A percentile compares a stretch with the other conserved stretches of the same genome.
Evolutionary conservation across 2,888 invertebrate species (phyloP).

Genomic region (Dendrolimus houi): DNA sequence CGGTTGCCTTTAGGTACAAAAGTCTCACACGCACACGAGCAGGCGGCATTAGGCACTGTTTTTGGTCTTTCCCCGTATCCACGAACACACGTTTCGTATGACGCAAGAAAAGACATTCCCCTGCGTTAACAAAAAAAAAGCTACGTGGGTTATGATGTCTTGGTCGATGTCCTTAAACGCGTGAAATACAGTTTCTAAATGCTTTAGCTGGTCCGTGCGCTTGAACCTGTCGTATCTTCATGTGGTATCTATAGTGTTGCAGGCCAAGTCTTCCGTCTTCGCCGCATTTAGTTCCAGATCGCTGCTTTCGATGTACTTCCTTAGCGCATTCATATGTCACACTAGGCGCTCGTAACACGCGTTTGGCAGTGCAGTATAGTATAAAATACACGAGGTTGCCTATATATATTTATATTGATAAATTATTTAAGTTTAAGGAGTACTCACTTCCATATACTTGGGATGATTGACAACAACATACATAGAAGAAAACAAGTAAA

Average conservation of each 20-base stretch:
- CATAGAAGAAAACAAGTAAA: conserved; percentile 52
- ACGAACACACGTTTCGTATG: too few relatives aligned
- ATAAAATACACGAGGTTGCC: conserved; percentile 55
- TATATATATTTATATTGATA: conserved; percentile 11
- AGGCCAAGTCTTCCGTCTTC: background rate
- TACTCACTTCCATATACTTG: conserved; percentile 53
- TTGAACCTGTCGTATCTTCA: too few relatives aligned
- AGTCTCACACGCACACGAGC: too few relatives aligned
- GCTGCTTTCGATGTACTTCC: background rate
- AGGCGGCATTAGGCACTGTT: too few relatives aligned
- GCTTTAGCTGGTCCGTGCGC: too few relatives aligned
- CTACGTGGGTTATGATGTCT: too few relatives aligned
- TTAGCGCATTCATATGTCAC: background rate
- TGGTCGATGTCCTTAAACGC: too few relatives aligned
- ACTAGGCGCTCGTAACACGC: background rate
- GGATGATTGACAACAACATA: conserved; percentile 43
- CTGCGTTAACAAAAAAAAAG: too few relatives aligned
- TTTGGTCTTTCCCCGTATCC: too few relatives aligned
- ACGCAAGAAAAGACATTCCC: too few relatives aligned
- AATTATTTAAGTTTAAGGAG: background rate
- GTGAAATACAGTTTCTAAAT: too few relatives aligned
- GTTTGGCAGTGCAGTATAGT: conserved; percentile 63
- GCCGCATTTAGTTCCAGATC: background rate
- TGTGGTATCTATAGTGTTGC: background rate
- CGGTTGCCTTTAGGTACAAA: background rate